These are phyloP conservation scores for Seira sanloemensis DNA, from an alignment of 2,888 invertebrate genomes.

Conservation along the genomic window DNA sequence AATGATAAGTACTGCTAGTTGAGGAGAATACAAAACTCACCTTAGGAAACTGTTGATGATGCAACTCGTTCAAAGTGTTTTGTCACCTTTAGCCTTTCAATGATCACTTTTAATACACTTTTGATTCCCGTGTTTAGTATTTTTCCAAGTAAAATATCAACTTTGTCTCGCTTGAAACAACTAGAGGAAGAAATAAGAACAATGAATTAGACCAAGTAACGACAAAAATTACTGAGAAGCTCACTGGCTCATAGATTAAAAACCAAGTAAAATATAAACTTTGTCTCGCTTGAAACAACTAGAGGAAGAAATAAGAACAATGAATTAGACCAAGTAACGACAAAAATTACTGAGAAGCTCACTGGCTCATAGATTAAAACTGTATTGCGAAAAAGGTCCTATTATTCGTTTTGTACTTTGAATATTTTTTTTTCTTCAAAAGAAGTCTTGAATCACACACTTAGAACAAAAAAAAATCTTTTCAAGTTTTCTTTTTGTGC, in stretches of 20 bases:
- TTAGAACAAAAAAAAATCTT: neutral
- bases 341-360: neutral
- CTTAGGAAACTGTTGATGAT: neutral
- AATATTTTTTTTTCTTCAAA: too few relatives aligned
- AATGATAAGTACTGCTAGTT: neutral
- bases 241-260: too few relatives aligned
- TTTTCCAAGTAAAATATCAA: neutral
- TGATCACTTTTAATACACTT: neutral
- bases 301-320: neutral
- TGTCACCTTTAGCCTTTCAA: constrained; percentile 2
- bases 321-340: neutral
- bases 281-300: neutral
- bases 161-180: neutral
- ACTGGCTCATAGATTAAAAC: too few relatives aligned
- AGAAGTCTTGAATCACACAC: constrained; percentile 4
- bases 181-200: neutral
- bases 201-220: neutral
- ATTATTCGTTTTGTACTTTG: neutral
- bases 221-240: neutral
- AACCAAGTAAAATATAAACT: neutral
- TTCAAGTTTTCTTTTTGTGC: neutral
- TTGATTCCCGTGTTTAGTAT: neutral
- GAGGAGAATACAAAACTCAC: neutral
- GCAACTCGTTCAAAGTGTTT: neutral
- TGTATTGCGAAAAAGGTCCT: too few relatives aligned